Conservation (phyloP, 2,797 vertebrate genomes). For the Phrynocephalus forsythii region DNA sequence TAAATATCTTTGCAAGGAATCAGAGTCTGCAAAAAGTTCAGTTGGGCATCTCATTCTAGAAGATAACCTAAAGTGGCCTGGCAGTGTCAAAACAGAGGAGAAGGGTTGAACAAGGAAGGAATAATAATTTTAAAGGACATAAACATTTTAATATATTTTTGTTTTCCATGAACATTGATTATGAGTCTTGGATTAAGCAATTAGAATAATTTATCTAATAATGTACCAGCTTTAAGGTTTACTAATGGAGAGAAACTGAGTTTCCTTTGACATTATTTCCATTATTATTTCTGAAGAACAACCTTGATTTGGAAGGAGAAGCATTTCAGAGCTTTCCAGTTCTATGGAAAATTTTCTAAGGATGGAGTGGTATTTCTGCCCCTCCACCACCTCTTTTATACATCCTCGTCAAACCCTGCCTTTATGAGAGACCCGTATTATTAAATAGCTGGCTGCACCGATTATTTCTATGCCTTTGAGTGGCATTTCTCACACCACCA, state of each 20-base stretch:
- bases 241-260: slow-evolving; percentile 14
- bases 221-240: too few relatives aligned
- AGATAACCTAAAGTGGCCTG: slow-evolving; percentile 3
- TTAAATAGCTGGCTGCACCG: slow-evolving; percentile 78
- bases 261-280: slow-evolving; percentile 48
- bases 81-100: slow-evolving; percentile 18
- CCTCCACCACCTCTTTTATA: slow-evolving; percentile 41
- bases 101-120: not conserved
- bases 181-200: not conserved
- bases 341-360: slow-evolving; percentile 44
- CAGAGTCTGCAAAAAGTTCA: not conserved
- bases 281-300: slow-evolving; percentile 49
- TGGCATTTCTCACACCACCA: slow-evolving; percentile 81
- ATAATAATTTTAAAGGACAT: slow-evolving; percentile 26
- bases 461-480: slow-evolving; percentile 81
- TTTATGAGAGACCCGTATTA: slow-evolving; percentile 76
- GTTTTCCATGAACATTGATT: slow-evolving; percentile 27
- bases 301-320: not conserved
- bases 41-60: slow-evolving; percentile 9
- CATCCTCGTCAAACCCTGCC: slow-evolving; percentile 56
- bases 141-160: slow-evolving; percentile 19
- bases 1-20: not conserved
- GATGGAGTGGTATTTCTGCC: slow-evolving; percentile 4
- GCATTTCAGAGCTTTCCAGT: slow-evolving; percentile 14
- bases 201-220: slow-evolving; percentile 34